Base-by-base conservation (phyloP, 2,797 vertebrate species). In the Pangasius krempfi region DNA sequence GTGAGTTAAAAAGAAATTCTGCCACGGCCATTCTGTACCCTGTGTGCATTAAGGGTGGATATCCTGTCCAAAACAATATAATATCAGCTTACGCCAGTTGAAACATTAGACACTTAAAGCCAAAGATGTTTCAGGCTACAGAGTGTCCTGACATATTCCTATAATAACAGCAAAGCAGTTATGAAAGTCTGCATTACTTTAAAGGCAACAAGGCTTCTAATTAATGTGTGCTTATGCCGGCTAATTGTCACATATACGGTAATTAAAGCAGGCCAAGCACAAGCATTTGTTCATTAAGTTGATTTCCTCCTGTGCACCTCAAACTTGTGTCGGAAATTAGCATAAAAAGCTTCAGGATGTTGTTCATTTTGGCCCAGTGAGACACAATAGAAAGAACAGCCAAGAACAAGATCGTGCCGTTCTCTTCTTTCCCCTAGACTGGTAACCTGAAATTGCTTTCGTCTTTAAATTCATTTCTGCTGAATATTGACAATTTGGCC, bases 211-310 rank as follows among this genome's bases (percentile, higher is more conserved):
- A 88, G 81, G 87, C 47, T 86, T 79, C 60, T 60, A 22, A 60
- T 90, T 89, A 89, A 86, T 86, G 52, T 70, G 52, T 73, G 84
- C 86, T 85, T 85, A 27, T 78, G 78, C 64, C 75, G 22, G 83
- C 47, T 86, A 89, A 91, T 87, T 86, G 60, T 86, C 54, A 3
- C 86, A 70, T 37, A 50, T 44, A 79, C 86, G 40, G 70, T 84
- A 88, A 91, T 89, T 90, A 89, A 86, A 88, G 75, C 64, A 84
- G 52, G 68, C 72, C 73, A n/a, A 82, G 73, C 66, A 54, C 60
- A 70, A 27, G 25, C 52, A 70, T 76, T 86, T 89, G 64, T 88
- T 90, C 87, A 88, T 88, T 83, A 75, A 80, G 60, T 73, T 37
- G 27, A 81, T 88, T 89, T 91, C 64, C 78, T 88, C 64, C 30